Conservation (phyloP, 2,888 invertebrate genomes). For the Napeogenes inachia region DNA sequence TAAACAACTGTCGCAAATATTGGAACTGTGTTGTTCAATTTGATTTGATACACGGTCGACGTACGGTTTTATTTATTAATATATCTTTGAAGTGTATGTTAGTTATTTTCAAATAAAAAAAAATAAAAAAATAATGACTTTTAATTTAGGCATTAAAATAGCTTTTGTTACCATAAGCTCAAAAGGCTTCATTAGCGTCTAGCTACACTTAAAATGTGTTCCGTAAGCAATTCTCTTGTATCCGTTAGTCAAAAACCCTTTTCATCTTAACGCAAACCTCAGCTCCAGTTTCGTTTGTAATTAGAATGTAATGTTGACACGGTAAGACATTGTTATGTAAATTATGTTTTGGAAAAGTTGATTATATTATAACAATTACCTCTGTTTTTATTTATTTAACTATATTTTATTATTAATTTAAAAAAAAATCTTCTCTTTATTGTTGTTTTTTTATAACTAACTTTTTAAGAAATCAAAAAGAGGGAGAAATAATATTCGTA, state of each 20-base stretch:
- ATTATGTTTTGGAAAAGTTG: neutral
- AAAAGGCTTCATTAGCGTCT: too few species aligned
- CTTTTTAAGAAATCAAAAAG: too few species aligned
- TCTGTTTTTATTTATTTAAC: too few species aligned
- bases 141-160: too few species aligned
- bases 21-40: constrained; percentile 1
- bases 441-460: too few species aligned
- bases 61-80: neutral
- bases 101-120: neutral
- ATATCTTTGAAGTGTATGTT: constrained; percentile 2
- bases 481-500: neutral
- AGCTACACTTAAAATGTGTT: too few species aligned
- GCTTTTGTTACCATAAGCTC: too few species aligned
- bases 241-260: constrained; percentile 4
- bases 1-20: constrained; percentile 2
- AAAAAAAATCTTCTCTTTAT: too few species aligned
- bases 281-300: constrained; percentile 6
- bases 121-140: neutral
- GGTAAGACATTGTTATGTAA: neutral
- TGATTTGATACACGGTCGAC: neutral
- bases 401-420: too few species aligned
- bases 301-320: constrained; percentile 4
- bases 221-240: too few species aligned
- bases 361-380: neutral
- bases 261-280: constrained; percentile 17